A percentile compares a stretch with the other conserved stretches of the same genome.
phyloP scores from a whole-genome alignment of 2,797 vertebrate species.

The Carapus acus region DNA sequence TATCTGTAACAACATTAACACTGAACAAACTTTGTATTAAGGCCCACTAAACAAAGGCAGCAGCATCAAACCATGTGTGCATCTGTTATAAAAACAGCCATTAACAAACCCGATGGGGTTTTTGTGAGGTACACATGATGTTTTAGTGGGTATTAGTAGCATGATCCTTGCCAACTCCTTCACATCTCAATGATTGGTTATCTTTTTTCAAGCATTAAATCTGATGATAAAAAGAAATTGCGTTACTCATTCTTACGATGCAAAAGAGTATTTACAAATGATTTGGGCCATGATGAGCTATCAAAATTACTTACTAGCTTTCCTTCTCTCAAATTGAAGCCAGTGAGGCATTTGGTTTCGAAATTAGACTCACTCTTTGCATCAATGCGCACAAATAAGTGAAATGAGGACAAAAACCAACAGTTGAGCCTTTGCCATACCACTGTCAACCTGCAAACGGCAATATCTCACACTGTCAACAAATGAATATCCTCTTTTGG shows the following conservation, averaged over 20 bases:
- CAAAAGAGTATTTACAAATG: conserved; percentile 57
- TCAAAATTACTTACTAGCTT: conserved; percentile 20
- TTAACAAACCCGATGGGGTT: conserved; percentile 14
- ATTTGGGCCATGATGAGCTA: conserved; percentile 33
- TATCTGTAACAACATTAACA: conserved; percentile 45
- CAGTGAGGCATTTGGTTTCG: conserved; percentile 42
- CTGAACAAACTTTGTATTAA: conserved; percentile 49
- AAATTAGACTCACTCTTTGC: conserved; percentile 14
- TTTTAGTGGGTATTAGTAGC: conserved; percentile 17
- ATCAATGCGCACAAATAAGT: conserved; percentile 30
- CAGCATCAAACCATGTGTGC: conserved; percentile 43
- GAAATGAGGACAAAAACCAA: conserved; percentile 11
- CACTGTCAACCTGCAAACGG: conserved; percentile 13
- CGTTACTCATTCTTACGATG: conserved; percentile 38
- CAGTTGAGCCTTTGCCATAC: conserved; percentile 25
- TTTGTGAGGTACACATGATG: conserved; percentile 28
- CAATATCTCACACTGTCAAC: conserved; percentile 23
- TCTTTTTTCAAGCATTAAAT: conserved; percentile 38
- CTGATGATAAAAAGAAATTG: conserved; percentile 40
- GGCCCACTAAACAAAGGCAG: conserved; percentile 39
- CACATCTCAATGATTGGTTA: conserved; percentile 45
- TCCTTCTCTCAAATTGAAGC: conserved; percentile 17
- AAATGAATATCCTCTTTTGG: conserved; percentile 21
- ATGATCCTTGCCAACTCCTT: conserved; percentile 32
- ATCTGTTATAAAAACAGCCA: conserved; percentile 27